A percentile compares a stretch with the other conserved stretches of the same genome.
Conservation (phyloP, 2,888 invertebrate species). For the Orthosia gothica region DNA sequence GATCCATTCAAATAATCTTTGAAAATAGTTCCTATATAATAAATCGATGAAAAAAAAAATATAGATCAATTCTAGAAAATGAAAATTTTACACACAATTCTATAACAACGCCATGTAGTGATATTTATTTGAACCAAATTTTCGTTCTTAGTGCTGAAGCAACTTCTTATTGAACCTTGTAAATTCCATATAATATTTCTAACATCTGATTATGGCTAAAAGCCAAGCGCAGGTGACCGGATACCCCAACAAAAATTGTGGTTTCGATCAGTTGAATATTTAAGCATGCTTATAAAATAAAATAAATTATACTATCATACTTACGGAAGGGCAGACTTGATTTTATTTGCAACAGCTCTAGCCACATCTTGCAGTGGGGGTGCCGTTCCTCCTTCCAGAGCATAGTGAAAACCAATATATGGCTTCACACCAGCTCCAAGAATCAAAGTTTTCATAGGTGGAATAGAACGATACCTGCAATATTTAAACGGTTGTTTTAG, state of each 20-base stretch:
- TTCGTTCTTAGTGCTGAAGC: too few species aligned
- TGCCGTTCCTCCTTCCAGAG: constrained; percentile 95
- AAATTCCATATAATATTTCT: too few species aligned
- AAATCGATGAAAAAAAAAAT: too few species aligned
- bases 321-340: constrained; percentile 95
- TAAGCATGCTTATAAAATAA: constrained; percentile 1
- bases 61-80: too few species aligned
- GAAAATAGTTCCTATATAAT: too few species aligned
- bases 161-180: not conserved
- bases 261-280: not conserved
- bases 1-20: too few species aligned
- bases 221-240: not conserved
- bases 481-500: not conserved
- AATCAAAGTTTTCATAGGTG: constrained; percentile 95
- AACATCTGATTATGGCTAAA: too few species aligned
- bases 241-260: not conserved
- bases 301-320: constrained; percentile 74
- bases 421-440: constrained; percentile 96
- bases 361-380: constrained; percentile 98
- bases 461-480: constrained; percentile 93
- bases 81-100: too few species aligned
- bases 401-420: constrained; percentile 97
- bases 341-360: constrained; percentile 97
- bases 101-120: too few species aligned
- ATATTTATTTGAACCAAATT: too few species aligned